Conservation (phyloP, 2,113 vertebrate species). For the Platysteira castanea region DNA sequence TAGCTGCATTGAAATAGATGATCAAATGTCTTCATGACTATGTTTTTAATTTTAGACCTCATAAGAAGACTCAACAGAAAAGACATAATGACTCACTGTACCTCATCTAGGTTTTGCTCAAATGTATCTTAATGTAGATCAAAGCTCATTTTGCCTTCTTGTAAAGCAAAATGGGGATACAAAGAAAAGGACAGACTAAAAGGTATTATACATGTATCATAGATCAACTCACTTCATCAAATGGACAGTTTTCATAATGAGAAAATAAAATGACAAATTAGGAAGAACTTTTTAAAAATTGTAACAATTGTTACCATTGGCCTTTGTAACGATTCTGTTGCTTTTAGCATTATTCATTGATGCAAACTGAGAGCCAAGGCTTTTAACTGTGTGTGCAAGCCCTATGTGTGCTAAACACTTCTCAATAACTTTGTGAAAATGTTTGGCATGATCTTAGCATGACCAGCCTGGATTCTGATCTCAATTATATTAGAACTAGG, state of each 20-base stretch:
- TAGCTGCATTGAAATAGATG: constrained; percentile 17
- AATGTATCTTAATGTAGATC: neutral
- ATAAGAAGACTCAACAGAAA: neutral
- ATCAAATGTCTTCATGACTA: constrained; percentile 1
- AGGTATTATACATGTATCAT: neutral
- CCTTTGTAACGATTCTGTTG: neutral
- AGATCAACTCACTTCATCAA: neutral
- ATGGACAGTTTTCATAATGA: neutral
- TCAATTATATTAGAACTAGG: neutral
- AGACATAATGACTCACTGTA: neutral
- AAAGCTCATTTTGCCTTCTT: constrained; percentile 33
- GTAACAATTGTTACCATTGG: neutral
- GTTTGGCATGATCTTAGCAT: neutral
- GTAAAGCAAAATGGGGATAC: constrained; percentile 12
- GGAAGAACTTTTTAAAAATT: neutral
- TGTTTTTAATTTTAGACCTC: constrained; percentile 3
- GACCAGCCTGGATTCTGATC: neutral
- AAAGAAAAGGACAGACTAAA: neutral
- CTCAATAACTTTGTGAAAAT: neutral
- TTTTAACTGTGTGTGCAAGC: neutral
- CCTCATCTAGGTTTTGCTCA: neutral
- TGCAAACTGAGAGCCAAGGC: neutral
- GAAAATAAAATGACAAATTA: neutral
- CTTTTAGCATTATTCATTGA: neutral
- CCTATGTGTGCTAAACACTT: neutral